phyloP scores from a whole-genome alignment of 2,888 invertebrate genomes.

The Lamellibrachia satsuma region DNA sequence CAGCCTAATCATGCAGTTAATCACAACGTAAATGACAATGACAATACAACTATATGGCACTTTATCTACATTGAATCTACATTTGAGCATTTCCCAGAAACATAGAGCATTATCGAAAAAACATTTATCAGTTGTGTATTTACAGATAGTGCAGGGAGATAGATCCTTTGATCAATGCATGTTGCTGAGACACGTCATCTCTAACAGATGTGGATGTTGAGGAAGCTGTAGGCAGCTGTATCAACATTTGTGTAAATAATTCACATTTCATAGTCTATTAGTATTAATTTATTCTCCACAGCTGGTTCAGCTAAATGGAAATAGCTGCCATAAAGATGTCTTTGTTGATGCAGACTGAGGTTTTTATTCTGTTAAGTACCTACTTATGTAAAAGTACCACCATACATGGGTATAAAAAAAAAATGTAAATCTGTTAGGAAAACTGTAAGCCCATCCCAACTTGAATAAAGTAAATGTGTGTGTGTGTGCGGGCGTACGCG shows the following conservation, averaged over 20 bases:
- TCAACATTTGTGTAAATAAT: neutral
- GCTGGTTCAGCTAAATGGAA: neutral
- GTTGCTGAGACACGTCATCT: neutral
- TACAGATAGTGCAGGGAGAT: no score
- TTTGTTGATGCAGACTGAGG: neutral
- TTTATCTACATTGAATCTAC: neutral
- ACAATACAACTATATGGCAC: neutral
- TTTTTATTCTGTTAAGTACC: neutral
- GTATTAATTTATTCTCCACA: neutral
- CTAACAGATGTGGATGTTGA: neutral
- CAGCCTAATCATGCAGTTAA: neutral
- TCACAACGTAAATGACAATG: neutral
- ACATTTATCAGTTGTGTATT: neutral
- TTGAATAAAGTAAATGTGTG: no score
- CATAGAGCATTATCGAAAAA: neutral
- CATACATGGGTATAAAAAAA: neutral
- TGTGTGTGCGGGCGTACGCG: no score
- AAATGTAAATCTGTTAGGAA: no score
- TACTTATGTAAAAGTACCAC: neutral
- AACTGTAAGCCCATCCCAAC: no score
- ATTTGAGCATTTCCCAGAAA: neutral
- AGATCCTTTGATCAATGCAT: neutral
- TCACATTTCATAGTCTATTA: neutral
- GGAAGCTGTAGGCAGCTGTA: neutral
- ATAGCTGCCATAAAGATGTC: no score